phyloP scores from a whole-genome alignment of 2,797 vertebrate species.

The Syngnathus acus region DNA sequence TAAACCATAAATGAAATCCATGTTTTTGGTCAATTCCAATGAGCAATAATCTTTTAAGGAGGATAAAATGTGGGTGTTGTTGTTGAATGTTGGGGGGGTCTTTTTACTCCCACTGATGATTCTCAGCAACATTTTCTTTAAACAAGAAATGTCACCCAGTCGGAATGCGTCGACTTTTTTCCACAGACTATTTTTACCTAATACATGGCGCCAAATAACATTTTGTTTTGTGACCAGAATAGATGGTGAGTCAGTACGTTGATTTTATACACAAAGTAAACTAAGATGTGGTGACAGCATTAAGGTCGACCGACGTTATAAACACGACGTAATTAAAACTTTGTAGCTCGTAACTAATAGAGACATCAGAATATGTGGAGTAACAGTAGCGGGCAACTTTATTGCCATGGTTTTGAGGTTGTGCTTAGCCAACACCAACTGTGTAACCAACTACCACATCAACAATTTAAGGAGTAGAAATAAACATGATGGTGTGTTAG shows the following conservation, averaged over 20 bases:
- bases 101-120: slow-evolving; percentile 55
- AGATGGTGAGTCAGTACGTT: background rate
- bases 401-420: slow-evolving; percentile 32
- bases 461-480: slow-evolving; percentile 13
- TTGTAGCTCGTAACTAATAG: slow-evolving; percentile 11
- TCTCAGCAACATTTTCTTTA: slow-evolving; percentile 55
- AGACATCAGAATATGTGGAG: slow-evolving; percentile 21
- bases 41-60: slow-evolving; percentile 67
- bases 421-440: slow-evolving; percentile 30
- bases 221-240: slow-evolving; percentile 41
- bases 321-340: slow-evolving; percentile 28
- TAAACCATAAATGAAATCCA: background rate
- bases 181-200: slow-evolving; percentile 60
- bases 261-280: background rate
- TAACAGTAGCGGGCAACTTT: slow-evolving; percentile 31
- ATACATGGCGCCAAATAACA: slow-evolving; percentile 40
- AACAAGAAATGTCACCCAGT: slow-evolving; percentile 52
- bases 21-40: slow-evolving; percentile 50
- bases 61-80: slow-evolving; percentile 27
- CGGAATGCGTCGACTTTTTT: slow-evolving; percentile 65
- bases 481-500: slow-evolving; percentile 17
- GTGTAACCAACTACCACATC: slow-evolving; percentile 9
- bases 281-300: slow-evolving; percentile 49
- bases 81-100: slow-evolving; percentile 10
- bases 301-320: slow-evolving; percentile 20